Conservation (phyloP, 2,113 vertebrate species). For the Plecturocebus donacophilus region DNA sequence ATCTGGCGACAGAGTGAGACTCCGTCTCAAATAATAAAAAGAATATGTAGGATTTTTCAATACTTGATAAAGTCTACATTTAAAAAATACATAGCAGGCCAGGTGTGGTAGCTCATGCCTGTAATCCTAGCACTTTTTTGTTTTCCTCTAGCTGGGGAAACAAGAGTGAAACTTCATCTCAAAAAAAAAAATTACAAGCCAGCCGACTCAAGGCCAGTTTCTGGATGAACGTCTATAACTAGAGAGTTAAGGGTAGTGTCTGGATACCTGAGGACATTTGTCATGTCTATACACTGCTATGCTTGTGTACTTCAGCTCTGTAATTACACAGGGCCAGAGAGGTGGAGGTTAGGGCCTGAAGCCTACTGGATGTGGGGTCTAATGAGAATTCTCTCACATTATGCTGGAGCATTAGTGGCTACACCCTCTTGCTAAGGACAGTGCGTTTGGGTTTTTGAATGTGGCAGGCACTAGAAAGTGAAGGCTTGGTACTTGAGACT, state of each 20-base stretch:
- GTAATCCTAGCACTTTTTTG: no score
- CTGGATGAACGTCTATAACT: not conserved
- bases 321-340: not conserved
- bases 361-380: not conserved
- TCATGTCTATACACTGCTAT: not conserved
- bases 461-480: not conserved
- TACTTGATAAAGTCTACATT: no score
- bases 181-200: slow-evolving; percentile 21
- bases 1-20: no score
- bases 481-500: not conserved
- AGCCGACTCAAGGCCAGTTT: not conserved
- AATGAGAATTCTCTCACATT: not conserved
- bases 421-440: not conserved
- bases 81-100: no score
- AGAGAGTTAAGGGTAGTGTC: not conserved
- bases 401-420: not conserved
- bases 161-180: not conserved
- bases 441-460: not conserved
- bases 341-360: not conserved
- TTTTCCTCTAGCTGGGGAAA: no score
- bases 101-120: no score
- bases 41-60: no score
- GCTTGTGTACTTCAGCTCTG: not conserved
- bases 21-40: no score
- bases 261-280: not conserved